Base-by-base conservation (phyloP, 1,140 invertebrate genomes). In the Melipona quadrifasciata region DNA sequence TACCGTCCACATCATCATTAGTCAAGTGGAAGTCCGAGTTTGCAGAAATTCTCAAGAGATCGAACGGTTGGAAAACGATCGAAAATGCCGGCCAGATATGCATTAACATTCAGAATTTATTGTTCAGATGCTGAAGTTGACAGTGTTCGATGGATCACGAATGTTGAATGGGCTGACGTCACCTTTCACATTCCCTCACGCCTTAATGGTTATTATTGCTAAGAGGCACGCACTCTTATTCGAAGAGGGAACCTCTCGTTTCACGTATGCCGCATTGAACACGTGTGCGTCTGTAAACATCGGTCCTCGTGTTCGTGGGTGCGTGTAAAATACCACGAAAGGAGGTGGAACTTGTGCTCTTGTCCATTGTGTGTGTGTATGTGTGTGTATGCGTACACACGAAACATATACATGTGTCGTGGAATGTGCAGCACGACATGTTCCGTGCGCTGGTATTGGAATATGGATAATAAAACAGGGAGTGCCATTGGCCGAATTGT, bases 171-270 rank as follows among this genome's bases (percentile, higher is more conserved):
- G 80, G 57, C 1, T 92, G 92, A 93, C 92, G 91, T 93, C 92
- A 92, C 82, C 89, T 80, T 75, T 86, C 82, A 81, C 92, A 93
- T 93, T 93, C 91, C 92, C 91, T 93, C 92, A 93, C 92, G 92
- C 91, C 89, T 93, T 93, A 90, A 93, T 92, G 92, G 91, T 93
- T 92, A 93, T 93, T 93, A 93, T 93, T 92, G 90, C 86, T 83
- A 86, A 73, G 91, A 89, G 90, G 89, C 88, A 92, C 92, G 91
- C 92, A 93, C 91, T 93, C 90, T 90, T 91, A 87, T 91, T 90
- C 85, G 80, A 58, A 85, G 89, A 87, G 80, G 70, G 70, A 53
- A 65, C 77, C 68, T 76, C 80, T 68, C 80, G 71, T 77, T 81
- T 71, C 87, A 74, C 77, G 72, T 64, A 85, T 70, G 19, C 68